Base-by-base conservation (phyloP, 2,888 invertebrate genomes). In the Catonia carolina region DNA sequence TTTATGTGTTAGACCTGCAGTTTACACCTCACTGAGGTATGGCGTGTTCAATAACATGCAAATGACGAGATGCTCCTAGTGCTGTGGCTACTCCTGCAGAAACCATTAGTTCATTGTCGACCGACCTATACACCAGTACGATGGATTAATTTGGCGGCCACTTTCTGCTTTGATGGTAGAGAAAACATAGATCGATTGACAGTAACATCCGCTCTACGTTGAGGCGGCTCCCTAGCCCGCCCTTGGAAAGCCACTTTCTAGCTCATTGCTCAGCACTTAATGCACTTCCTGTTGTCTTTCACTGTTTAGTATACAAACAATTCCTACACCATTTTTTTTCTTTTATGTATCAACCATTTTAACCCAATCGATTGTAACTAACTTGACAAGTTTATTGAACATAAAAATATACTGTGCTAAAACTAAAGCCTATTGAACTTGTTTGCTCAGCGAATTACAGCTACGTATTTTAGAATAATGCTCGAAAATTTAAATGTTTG, bases 101-200 rank as follows among this genome's bases (percentile, higher is more conserved):
- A 27, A 15, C 42, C 42, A 42, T 42, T 42, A 45, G 45, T 23
- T 45, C 27, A 42, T 42, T 23, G 45, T 45, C 27, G 45, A 18
- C 10, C 18, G 10, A 18, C 7, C 18, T 14, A 17, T 10, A 20
- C 41, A 41, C 10, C 8, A 14, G 15, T 17, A 41, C 14, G 15
- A 20, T 8, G 18, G 42, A 22, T 42, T n/a, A 23, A 42, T 42
- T 18, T 22, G 22, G 27, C 12, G 45, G 23, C 27, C 18, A 6
- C n/a, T 18, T 22, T 22, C 22, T 22, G 23, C 45, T 45, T 45
- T 45, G 45, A 45, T 45, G 45, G 45, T 22, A 45, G 27, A 27
- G 45, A 45, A 45, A 45, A 45, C 45, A 45, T 22, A 45, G 5
- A 14, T 27, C 45, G 45, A 45, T 45, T 45, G 45, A 45, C 45